Evolutionary conservation across 1,140 invertebrate genomes (phyloP), one percentile per base, ranked within the genome.

Genomic region (Bombus vancouverensis): DNA sequence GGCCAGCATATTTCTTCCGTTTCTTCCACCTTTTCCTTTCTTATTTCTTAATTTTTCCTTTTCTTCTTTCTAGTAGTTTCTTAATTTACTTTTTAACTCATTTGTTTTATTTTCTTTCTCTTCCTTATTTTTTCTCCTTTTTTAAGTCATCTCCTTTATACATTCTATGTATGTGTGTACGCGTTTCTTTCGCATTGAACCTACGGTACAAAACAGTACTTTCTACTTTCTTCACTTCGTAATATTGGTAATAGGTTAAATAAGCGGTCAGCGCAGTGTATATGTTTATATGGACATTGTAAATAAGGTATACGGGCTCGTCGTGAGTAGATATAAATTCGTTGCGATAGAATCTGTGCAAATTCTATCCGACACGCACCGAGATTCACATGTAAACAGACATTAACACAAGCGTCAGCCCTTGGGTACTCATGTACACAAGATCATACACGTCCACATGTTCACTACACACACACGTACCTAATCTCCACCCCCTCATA

Each of bases 201-300:
- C 81, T 88, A 91, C 87, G 86, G 90, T 91, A 91, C 90, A 91
- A 91, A 91, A 89, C 85, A 82, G 89, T 88, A 90, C 87, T 90
- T 83, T 91, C 86, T 87, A 91, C 85, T 76, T 88, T 91, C 83
- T 84, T 86, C 74, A 85, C 81, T 87, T 84, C 75, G 66, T 90
- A 87, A 80, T 87, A 90, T 91, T 70, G 59, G 39, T 75, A 71
- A 89, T 90, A 90, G 80, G 83, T 88, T 89, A 86, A 89, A 65
- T 37, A 34, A 89, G 87, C 88, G 79, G 28, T 90, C 86, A 85
- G 70, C 74, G 89, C 89, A 86, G 68, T 91, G 87, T 91, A 87
- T 88, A 91, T 91, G 89, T 91, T 90, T 91, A 88, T 90, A 90
- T 91, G 71, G 77, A 91, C 79, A 87, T 85, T 91, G 89, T 91